A percentile compares a stretch with the other conserved stretches of the same genome.
phyloP scores from a whole-genome alignment of 2,888 invertebrate species.

The Cerastis rubricosa region DNA sequence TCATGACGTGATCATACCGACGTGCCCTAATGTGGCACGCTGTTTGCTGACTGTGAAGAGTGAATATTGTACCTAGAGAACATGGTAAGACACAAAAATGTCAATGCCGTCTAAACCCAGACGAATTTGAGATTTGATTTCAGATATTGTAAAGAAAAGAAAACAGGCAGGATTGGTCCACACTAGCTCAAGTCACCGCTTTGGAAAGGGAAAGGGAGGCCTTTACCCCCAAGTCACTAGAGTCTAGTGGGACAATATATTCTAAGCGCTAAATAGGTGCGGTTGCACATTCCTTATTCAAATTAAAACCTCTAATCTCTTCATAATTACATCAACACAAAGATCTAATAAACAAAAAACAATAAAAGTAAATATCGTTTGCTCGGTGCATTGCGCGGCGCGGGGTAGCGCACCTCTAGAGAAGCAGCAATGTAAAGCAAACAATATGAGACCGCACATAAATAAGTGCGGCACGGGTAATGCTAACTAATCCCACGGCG shows the following conservation, averaged over 20 bases:
- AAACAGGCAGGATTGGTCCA: background rate
- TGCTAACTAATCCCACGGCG: conserved; percentile 63
- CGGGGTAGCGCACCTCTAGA: conserved; percentile 28
- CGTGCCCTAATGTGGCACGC: background rate
- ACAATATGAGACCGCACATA: conserved; percentile 55
- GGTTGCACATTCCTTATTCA: background rate
- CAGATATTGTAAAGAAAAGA: background rate
- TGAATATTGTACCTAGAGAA: background rate
- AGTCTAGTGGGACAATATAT: background rate
- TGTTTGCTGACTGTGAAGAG: background rate
- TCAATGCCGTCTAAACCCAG: background rate
- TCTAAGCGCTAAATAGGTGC: no score
- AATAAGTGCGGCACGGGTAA: conserved; percentile 57
- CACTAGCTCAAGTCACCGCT: background rate
- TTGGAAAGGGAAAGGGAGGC: background rate
- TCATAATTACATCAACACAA: conserved; percentile 14
- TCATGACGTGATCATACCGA: background rate
- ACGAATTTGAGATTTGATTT: no score
- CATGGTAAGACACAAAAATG: background rate
- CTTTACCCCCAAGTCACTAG: no score
- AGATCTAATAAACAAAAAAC: conserved; percentile 22
- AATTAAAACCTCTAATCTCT: background rate
- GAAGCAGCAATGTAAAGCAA: conserved; percentile 60
- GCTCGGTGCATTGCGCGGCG: conserved; percentile 5
- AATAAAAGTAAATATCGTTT: conserved; percentile 28